phyloP scores from a whole-genome alignment of 2,113 vertebrate genomes.

The Pyrgilauda ruficollis region DNA sequence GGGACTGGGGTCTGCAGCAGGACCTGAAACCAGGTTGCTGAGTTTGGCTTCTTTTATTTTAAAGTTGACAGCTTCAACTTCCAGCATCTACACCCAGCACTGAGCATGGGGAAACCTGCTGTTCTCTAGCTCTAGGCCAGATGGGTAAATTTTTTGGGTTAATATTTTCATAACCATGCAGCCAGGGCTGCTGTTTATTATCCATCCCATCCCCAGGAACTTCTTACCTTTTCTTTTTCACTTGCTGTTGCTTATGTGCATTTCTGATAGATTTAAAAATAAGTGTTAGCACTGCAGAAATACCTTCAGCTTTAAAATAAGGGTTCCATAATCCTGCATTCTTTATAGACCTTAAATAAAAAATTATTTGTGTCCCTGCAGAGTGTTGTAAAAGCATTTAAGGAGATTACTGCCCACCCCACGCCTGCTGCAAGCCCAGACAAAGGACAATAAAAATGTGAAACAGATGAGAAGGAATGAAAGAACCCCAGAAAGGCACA shows the following conservation, averaged over 20 bases:
- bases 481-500: background rate
- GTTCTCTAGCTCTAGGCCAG: background rate
- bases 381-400: background rate
- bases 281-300: background rate
- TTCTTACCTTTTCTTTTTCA: background rate
- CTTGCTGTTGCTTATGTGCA: background rate
- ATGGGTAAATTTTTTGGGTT: background rate
- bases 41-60: background rate
- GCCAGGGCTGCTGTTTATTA: background rate
- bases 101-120: background rate
- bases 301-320: background rate
- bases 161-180: background rate
- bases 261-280: background rate
- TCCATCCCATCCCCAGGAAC: background rate
- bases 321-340: background rate
- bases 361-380: background rate
- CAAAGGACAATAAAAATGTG: constrained; percentile 1
- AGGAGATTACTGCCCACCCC: background rate
- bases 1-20: background rate
- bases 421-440: background rate
- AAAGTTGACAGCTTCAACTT: background rate
- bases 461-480: background rate
- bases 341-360: background rate
- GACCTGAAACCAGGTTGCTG: background rate
- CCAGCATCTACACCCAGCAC: background rate